Percentiles rank a stretch among this genome's conserved stretches.
phyloP scores from a whole-genome alignment of 2,888 invertebrate species.

The Uropetala carovei region DNA sequence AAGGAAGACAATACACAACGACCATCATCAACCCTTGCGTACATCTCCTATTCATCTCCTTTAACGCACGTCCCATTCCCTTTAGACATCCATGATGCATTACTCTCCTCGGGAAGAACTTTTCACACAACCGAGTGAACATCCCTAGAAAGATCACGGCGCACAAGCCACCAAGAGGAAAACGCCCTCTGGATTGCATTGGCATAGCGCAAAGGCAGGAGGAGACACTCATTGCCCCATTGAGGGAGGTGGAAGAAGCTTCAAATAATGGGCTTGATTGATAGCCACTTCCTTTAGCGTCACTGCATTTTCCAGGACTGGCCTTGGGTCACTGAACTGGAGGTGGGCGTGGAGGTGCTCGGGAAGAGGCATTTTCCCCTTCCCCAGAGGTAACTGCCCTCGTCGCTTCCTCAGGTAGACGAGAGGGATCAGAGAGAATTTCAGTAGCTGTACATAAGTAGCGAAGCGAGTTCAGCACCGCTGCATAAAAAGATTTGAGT shows the following conservation, averaged over 20 bases:
- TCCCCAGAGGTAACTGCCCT: conserved; percentile 80
- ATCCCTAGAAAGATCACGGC: background rate
- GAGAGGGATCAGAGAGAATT: conserved; percentile 91
- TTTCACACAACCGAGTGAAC: background rate
- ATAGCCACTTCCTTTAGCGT: background rate
- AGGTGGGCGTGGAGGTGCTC: conserved; percentile 48
- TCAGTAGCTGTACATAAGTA: conserved; percentile 95
- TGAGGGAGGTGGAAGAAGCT: background rate
- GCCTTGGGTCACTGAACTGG: conserved; percentile 58
- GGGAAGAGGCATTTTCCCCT: conserved; percentile 67
- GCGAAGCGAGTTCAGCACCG: conserved; percentile 93
- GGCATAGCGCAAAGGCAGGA: conserved; percentile 8
- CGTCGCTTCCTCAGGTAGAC: conserved; percentile 92
- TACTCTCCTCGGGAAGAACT: background rate
- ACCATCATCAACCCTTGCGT: conserved; percentile 6
- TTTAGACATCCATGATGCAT: background rate
- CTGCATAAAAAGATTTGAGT: conserved; percentile 77
- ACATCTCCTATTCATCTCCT: background rate
- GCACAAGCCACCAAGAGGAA: too few species aligned
- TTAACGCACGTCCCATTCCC: background rate
- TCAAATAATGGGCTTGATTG: background rate
- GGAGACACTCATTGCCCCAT: background rate
- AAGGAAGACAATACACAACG: conserved; percentile 51
- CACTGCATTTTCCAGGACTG: background rate
- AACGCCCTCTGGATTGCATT: background rate